Base-by-base conservation (phyloP, 2,797 vertebrate species). In the Etheostoma nigrum region DNA sequence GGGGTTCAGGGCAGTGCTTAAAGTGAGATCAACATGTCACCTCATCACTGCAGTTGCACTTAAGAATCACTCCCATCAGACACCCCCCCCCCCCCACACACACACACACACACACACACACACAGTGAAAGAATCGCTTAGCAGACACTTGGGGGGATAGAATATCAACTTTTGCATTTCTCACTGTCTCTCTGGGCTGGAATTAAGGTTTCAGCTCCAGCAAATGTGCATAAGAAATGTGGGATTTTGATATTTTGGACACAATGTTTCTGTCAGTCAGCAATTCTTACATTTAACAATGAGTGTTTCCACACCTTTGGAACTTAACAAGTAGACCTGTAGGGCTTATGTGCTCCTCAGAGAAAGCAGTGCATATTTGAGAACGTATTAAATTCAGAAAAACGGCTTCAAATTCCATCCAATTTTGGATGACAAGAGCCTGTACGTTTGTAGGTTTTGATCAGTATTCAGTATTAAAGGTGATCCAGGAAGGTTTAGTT, bases 21-120 rank as follows among this genome's bases (percentile, higher is more conserved):
- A 87, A 86, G 67, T 85, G 78, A 83, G 76, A 87, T 92, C 90
- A 81, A 67, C 60, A 12, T 80, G 84, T 90, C 90, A 90, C 85
- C 85, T 91, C 88, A 86, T 90, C 86, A 89, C 74, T 25, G 72
- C 79, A 79, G 82, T 69, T 76, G 21, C 79, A 67, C 52, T 74
- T 30, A 15, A 53, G 40, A 45, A n/a, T 62, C 63, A 78, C 67
- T 78, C 83, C 78, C 77, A 51, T 30, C 33, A 36, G 8, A 36
- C 8, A 5, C 2, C 33, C 8, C 33, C 8, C 1, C 33, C 8
- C 33, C 2, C 33, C 0, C 8, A 9, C 33, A 9, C 33, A 9
- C 33, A 9, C 70, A 76, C 51, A 63, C 59, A 54, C 63, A 48
- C 16, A 36, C 7, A 72, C 23, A 69, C 59, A 57, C 49, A 66